Conservation (phyloP, 1,140 invertebrate genomes). For the Tetragonula clypearis region DNA sequence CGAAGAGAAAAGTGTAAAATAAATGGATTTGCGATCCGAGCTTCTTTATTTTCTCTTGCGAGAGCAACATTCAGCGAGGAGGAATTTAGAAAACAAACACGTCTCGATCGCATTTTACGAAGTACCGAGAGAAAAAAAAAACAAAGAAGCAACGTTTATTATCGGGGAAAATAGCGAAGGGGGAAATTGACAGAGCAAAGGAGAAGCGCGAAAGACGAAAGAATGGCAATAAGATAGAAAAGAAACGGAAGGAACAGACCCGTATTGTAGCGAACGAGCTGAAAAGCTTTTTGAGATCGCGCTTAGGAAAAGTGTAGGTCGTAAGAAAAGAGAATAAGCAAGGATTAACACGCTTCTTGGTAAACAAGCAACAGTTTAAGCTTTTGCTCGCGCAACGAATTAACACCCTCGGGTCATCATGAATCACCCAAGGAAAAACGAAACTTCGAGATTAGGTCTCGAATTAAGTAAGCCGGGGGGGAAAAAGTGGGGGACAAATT, state of each 20-base stretch:
- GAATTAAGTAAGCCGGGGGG: neutral
- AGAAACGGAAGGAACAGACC: neutral
- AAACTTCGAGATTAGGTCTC: neutral
- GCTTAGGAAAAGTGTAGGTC: neutral
- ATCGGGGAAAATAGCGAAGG: neutral
- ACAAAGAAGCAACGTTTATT: neutral
- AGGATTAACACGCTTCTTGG: neutral
- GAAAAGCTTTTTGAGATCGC: neutral
- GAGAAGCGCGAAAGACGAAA: neutral
- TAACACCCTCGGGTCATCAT: neutral
- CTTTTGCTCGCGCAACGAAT: neutral
- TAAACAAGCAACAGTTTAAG: neutral
- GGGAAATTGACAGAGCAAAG: neutral
- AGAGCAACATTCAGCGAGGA: no score
- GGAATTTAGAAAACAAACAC: no score
- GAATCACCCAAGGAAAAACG: neutral
- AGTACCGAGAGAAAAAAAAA: neutral
- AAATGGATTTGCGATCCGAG: no score
- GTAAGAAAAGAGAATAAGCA: neutral
- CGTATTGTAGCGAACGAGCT: rapidly evolving
- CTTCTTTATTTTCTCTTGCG: no score
- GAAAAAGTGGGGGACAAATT: neutral
- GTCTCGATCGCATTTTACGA: no score
- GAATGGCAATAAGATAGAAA: neutral
- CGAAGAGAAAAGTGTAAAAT: neutral